Evolutionary conservation across 2,888 invertebrate genomes (phyloP), one percentile per base, ranked within the genome.

Genomic region (Antitype chi): DNA sequence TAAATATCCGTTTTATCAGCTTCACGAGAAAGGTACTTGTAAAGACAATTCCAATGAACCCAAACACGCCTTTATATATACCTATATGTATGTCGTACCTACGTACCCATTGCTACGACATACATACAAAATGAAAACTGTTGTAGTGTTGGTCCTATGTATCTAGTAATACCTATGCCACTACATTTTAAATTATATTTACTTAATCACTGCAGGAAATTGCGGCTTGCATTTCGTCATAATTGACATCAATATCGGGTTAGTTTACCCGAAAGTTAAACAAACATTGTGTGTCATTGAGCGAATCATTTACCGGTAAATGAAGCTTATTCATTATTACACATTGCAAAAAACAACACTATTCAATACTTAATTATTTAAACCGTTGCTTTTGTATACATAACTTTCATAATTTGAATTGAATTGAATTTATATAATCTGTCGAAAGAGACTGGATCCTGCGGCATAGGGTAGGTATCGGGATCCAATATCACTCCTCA

Each of bases 231-330:
- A 23, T 64, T 73, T 52, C n/a, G 57, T 78, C 74, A 53, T 9
- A 13, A 70, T 28, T 79, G 79, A 63, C 55, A 79, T 79, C 13
- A 80, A 17, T 77, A 49, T 55, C 1, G 32, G 81, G 25, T 52
- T 23, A 20, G 2, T 63, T 78, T 43, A 64, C 55, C 23, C 23
- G 2, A 32, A 52, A 52, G 43, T 17, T 49, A 17, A 43, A 78
- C 32, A 59, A 78, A 57, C 52, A 81, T 47, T 13, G n/a, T 73
- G 32, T 38, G 57, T 81, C 63, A 73, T 43, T 28, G 15, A 25
- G 6, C n/a, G 9, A 80, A 23, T 75, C 23, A 57, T 52, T 23
- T 59, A 53, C 23, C 32, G 32, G 47, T 52, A 32, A 73, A 80
- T 67, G 2, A 11, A 23, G 55, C 15, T 9, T 28, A 57, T 53